Percentiles rank a stretch among this genome's conserved stretches.
These are phyloP conservation scores for Dyspetes luteomarginatus DNA, from an alignment of 2,888 invertebrate species.

Conservation along the genomic window DNA sequence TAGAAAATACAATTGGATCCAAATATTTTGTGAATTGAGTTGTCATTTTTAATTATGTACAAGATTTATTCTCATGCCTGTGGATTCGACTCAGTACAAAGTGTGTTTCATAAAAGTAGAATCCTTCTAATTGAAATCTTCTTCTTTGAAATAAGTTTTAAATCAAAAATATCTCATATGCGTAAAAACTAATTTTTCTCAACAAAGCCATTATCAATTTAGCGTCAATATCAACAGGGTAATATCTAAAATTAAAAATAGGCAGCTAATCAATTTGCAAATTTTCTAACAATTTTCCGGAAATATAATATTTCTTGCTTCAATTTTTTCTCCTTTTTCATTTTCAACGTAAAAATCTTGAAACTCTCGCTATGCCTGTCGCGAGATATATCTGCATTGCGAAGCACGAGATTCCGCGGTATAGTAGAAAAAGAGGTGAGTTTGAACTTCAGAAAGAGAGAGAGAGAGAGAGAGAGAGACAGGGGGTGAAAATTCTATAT, in stretches of 20 bases:
- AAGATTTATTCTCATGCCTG: not conserved
- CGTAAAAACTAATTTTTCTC: not conserved
- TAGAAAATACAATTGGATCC: not conserved
- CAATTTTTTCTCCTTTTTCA: not conserved
- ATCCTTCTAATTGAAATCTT: too few relatives aligned
- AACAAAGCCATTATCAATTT: too few relatives aligned
- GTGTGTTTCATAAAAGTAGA: too few relatives aligned
- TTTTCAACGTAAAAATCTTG: not conserved
- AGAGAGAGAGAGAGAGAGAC: not conserved
- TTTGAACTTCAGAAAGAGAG: conserved; percentile 30
- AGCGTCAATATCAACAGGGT: too few relatives aligned
- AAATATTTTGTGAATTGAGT: not conserved
- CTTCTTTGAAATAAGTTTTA: too few relatives aligned
- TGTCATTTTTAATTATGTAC: not conserved
- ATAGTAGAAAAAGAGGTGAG: conserved; percentile 4
- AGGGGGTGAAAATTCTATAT: conserved; percentile 15
- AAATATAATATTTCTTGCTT: not conserved
- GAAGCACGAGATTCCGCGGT: conserved; percentile 3
- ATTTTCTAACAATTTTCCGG: not conserved
- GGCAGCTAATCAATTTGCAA: not conserved
- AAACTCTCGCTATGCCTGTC: not conserved
- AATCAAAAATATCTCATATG: too few relatives aligned
- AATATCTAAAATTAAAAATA: not conserved
- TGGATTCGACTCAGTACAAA: too few relatives aligned
- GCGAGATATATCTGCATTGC: conserved; percentile 13